phyloP scores from a whole-genome alignment of 2,888 invertebrate species.

The Cryptophagus acutangulus region DNA sequence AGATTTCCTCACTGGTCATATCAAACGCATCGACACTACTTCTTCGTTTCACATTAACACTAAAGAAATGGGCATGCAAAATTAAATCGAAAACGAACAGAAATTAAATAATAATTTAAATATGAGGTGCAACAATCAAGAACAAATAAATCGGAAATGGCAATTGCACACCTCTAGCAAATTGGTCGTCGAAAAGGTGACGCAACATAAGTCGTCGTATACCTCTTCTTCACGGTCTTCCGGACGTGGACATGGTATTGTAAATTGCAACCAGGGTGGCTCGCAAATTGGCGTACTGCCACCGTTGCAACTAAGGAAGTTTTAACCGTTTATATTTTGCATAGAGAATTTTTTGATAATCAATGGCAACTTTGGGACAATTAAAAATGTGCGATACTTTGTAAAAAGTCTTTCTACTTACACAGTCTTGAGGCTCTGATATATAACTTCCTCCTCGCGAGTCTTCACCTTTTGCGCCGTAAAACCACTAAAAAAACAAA shows the following conservation, averaged over 20 bases:
- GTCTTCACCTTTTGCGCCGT: constrained; percentile 62
- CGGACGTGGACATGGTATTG: constrained; percentile 56
- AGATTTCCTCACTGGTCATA: constrained; percentile 83
- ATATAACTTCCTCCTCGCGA: constrained; percentile 78
- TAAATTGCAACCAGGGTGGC: constrained; percentile 63
- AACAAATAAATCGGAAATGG: constrained; percentile 11
- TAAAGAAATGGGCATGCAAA: constrained; percentile 38
- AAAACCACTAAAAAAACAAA: constrained; percentile 66
- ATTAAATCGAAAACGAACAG: constrained; percentile 19
- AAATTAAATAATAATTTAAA: constrained; percentile 15
- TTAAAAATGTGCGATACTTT: constrained; percentile 11
- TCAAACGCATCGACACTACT: constrained; percentile 37
- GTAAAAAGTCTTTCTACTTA: constrained; percentile 52
- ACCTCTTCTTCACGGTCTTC: constrained; percentile 74
- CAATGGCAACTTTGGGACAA: neutral
- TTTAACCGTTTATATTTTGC: no score
- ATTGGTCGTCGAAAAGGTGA: constrained; percentile 63
- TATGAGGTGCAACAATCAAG: constrained; percentile 9
- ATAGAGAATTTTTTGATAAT: neutral
- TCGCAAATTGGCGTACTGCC: constrained; percentile 38
- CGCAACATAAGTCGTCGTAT: constrained; percentile 85
- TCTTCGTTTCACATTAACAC: neutral
- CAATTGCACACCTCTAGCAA: constrained; percentile 59
- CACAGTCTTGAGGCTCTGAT: constrained; percentile 76
- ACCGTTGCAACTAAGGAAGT: constrained; percentile 18